phyloP scores from a whole-genome alignment of 2,113 vertebrate genomes.

The Hippocampus zosterae region DNA sequence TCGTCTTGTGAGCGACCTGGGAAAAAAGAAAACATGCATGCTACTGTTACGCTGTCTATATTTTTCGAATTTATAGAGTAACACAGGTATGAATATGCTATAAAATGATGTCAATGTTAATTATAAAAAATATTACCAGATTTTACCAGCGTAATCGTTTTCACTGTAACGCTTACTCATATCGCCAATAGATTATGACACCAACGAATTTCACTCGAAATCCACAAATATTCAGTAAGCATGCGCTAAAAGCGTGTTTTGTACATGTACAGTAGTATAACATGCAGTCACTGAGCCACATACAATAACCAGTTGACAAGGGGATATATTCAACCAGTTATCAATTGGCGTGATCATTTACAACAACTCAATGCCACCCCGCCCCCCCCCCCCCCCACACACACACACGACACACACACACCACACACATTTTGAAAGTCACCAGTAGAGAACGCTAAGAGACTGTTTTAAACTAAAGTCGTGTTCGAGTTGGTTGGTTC shows the following conservation, averaged over 20 bases:
- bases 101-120: too few species aligned
- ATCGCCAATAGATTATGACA: background rate
- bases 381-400: too few species aligned
- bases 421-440: slow-evolving; percentile 11
- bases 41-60: background rate
- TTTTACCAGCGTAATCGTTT: background rate
- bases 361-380: background rate
- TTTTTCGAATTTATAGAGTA: background rate
- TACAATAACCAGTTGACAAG: too few species aligned
- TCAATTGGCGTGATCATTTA: background rate
- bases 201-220: background rate
- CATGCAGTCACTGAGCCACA: too few species aligned
- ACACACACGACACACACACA: too few species aligned
- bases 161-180: background rate
- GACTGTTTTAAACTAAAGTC: slow-evolving; percentile 20
- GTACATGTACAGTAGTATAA: too few species aligned
- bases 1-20: too few species aligned
- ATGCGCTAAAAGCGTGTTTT: background rate
- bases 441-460: slow-evolving; percentile 58
- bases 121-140: background rate
- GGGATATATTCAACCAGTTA: background rate
- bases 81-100: too few species aligned
- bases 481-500: background rate
- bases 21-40: background rate
- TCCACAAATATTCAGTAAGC: background rate